phyloP scores from a whole-genome alignment of 2,113 vertebrate genomes.

The Saccopteryx leptura region DNA sequence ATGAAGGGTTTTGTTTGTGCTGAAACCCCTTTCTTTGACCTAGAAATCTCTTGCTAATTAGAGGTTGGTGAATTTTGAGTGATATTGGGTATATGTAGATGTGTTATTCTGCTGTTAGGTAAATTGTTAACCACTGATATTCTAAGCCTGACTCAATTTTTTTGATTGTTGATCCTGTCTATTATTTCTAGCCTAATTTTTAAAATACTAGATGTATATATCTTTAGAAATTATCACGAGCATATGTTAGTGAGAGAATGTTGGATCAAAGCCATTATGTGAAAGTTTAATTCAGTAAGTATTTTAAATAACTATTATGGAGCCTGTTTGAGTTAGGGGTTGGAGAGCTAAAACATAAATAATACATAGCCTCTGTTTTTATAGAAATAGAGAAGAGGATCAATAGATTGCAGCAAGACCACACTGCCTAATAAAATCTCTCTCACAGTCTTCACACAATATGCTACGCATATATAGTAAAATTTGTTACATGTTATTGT shows the following conservation, averaged over 20 bases:
- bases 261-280: conserved; percentile 15
- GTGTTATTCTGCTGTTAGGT: neutral
- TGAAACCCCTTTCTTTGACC: conserved; percentile 3
- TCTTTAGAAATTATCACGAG: conserved; percentile 12
- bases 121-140: neutral
- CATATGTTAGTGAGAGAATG: neutral
- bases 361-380: neutral
- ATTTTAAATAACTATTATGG: conserved; percentile 35
- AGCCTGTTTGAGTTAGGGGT: neutral
- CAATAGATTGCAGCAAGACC: neutral
- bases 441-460: neutral
- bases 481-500: neutral
- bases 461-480: neutral
- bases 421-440: neutral
- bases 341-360: conserved; percentile 21
- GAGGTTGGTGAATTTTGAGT: neutral
- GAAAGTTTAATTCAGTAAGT: conserved; percentile 57
- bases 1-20: neutral
- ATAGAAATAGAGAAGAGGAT: neutral
- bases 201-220: neutral
- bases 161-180: neutral
- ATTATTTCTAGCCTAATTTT: conserved; percentile 40
- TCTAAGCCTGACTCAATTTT: neutral
- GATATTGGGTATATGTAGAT: neutral
- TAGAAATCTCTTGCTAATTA: neutral